Percentiles rank a stretch among this genome's conserved stretches.
These are phyloP conservation scores for Meloidogyne hapla DNA, from an alignment of 1,140 invertebrate genomes.

Conservation along the genomic window DNA sequence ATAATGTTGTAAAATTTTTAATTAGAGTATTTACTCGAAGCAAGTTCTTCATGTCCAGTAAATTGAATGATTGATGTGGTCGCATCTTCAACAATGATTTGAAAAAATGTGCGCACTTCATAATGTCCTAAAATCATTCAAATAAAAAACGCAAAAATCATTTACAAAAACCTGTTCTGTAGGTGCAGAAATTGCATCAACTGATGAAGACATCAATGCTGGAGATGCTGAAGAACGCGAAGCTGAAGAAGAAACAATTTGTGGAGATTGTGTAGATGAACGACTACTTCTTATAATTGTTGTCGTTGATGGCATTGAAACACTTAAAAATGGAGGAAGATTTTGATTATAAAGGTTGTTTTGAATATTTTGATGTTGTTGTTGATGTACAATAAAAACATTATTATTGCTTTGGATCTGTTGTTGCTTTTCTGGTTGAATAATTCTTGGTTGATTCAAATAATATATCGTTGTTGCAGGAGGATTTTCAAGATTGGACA, in stretches of 20 bases:
- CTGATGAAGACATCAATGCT: neutral
- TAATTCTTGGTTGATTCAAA: neutral
- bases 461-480: neutral
- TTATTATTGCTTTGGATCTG: neutral
- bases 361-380: neutral
- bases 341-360: neutral
- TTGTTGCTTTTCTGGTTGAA: neutral
- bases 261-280: slow-evolving; percentile 4
- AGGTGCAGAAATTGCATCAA: neutral
- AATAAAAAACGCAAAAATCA: neutral
- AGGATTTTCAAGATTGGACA: neutral
- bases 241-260: slow-evolving; percentile 1
- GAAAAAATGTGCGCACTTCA: slow-evolving; percentile 23
- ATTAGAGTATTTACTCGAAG: neutral
- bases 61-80: slow-evolving; percentile 11
- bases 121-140: neutral
- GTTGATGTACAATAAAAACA: neutral
- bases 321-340: neutral
- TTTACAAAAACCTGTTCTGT: neutral
- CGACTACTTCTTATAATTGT: neutral
- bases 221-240: neutral
- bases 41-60: neutral
- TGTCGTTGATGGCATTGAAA: neutral
- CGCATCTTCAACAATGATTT: slow-evolving; percentile 10
- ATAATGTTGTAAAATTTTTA: neutral